phyloP scores from a whole-genome alignment of 2,113 vertebrate species.

The Chloropsis cyanopogon region DNA sequence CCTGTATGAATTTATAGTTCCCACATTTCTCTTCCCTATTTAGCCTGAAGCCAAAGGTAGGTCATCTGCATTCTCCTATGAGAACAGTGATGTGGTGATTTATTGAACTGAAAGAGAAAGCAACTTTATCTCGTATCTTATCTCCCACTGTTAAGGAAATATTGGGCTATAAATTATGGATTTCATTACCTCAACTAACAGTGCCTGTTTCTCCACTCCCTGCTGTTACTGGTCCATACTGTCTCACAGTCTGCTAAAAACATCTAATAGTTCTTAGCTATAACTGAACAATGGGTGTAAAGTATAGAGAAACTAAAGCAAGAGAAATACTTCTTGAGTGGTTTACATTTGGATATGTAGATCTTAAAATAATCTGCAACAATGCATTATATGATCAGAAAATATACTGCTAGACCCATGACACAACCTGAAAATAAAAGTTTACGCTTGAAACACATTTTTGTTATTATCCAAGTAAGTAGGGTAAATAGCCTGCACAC shows the following conservation, averaged over 20 bases:
- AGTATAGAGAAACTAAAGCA: background rate
- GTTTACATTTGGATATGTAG: background rate
- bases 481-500: background rate
- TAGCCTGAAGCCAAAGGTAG: background rate
- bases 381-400: background rate
- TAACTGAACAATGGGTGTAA: background rate
- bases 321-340: background rate
- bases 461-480: background rate
- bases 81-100: background rate
- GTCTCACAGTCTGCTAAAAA: background rate
- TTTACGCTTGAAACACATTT: background rate
- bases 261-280: background rate
- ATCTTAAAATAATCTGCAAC: background rate
- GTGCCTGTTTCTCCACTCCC: background rate
- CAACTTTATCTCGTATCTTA: background rate
- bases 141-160: background rate
- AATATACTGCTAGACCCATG: background rate
- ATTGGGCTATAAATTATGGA: background rate
- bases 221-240: background rate
- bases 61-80: background rate
- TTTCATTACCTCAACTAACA: background rate
- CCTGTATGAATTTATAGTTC: background rate
- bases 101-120: constrained; percentile 14
- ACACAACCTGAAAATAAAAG: background rate
- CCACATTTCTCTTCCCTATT: background rate